These are phyloP conservation scores for Diplolepis rosae DNA, from an alignment of 2,888 invertebrate genomes.

Conservation along the genomic window DNA sequence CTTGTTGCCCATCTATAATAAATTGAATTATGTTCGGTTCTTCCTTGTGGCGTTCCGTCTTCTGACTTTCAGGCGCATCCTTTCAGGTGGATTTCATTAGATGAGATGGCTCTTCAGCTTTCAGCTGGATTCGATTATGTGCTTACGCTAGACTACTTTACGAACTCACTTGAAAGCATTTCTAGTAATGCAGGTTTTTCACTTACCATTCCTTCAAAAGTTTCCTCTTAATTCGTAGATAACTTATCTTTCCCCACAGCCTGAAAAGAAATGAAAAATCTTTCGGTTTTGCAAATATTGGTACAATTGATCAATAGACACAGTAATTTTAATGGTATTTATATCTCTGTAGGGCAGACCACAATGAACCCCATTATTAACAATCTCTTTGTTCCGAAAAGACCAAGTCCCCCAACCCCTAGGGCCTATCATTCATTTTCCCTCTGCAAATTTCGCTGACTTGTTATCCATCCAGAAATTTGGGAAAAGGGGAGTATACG, in stretches of 20 bases:
- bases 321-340: background rate
- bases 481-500: background rate
- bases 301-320: background rate
- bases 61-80: slow-evolving; percentile 24
- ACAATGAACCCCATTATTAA: background rate
- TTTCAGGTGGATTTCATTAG: slow-evolving; percentile 34
- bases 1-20: slow-evolving; percentile 26
- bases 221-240: background rate
- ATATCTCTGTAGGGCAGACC: background rate
- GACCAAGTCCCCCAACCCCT: background rate
- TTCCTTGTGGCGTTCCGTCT: slow-evolving; percentile 10
- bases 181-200: slow-evolving; percentile 9
- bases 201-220: background rate
- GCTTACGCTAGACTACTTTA: slow-evolving; percentile 28
- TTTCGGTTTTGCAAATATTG: background rate
- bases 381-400: slow-evolving; percentile 5
- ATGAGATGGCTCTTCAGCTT: slow-evolving; percentile 31
- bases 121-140: slow-evolving; percentile 31
- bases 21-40: slow-evolving; percentile 19
- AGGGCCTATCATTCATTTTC: background rate
- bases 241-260: background rate
- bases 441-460: background rate
- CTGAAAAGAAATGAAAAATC: background rate
- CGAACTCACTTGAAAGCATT: slow-evolving; percentile 10
- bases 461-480: slow-evolving; percentile 8